A percentile compares a stretch with the other conserved stretches of the same genome.
These are phyloP conservation scores for Alloscopus bannaensis DNA, from an alignment of 2,888 invertebrate species.

Conservation along the genomic window DNA sequence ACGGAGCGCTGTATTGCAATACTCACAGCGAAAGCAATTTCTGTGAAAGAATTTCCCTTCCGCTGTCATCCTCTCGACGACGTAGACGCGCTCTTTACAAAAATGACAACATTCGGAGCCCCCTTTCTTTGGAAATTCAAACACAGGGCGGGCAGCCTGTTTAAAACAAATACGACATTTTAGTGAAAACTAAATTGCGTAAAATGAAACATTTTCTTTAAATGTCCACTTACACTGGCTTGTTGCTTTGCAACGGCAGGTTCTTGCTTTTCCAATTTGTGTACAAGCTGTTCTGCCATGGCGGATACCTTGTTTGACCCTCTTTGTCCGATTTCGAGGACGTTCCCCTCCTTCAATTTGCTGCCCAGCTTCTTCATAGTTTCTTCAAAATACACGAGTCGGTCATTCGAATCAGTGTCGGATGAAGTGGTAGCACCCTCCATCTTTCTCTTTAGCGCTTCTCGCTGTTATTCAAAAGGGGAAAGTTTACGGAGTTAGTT, in stretches of 20 bases:
- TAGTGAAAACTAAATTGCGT: not conserved
- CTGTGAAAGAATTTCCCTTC: constrained; percentile 94
- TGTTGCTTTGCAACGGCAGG: constrained; percentile 75
- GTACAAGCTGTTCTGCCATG: constrained; percentile 84
- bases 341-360: constrained; percentile 86
- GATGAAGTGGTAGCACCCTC: constrained; percentile 77
- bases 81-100: constrained; percentile 93
- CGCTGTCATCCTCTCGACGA: constrained; percentile 93
- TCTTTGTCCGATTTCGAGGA: constrained; percentile 80
- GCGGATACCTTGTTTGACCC: constrained; percentile 88
- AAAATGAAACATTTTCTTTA: too few relatives aligned
- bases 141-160: constrained; percentile 62
- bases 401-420: constrained; percentile 79
- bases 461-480: too few relatives aligned
- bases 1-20: constrained; percentile 89
- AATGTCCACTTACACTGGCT: constrained; percentile 76
- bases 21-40: constrained; percentile 95
- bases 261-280: constrained; percentile 76
- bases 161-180: too few relatives aligned
- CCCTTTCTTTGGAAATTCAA: constrained; percentile 80
- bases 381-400: constrained; percentile 84
- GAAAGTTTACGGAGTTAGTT: constrained; percentile 74
- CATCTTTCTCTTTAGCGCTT: constrained; percentile 82
- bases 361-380: constrained; percentile 83
- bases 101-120: constrained; percentile 89